phyloP scores from a whole-genome alignment of 2,888 invertebrate species.

The Lithodes maja region DNA sequence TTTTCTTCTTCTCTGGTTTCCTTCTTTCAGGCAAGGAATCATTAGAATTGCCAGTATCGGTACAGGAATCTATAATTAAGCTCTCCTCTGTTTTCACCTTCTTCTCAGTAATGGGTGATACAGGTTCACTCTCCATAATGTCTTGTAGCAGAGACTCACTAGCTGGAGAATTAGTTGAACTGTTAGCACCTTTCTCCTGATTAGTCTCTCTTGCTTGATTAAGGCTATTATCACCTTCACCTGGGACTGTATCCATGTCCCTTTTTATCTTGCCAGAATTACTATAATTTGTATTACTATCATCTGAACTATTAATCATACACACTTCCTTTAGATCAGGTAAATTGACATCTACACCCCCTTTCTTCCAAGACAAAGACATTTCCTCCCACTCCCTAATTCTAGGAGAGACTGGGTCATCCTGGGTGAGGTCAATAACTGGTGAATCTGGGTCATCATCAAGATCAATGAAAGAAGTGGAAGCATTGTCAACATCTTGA shows the following conservation, averaged over 20 bases:
- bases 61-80: neutral
- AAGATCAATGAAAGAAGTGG: neutral
- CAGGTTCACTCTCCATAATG: neutral
- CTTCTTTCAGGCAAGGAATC: neutral
- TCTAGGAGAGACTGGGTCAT: slow-evolving; percentile 6
- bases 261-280: neutral
- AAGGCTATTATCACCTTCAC: neutral
- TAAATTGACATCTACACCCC: too few species aligned
- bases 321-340: neutral
- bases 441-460: slow-evolving; percentile 2
- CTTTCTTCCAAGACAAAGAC: neutral
- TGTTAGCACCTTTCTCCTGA: neutral
- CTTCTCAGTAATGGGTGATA: neutral
- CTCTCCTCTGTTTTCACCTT: neutral
- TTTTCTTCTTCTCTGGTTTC: neutral
- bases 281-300: neutral
- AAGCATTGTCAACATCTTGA: neutral
- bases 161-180: neutral
- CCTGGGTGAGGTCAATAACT: slow-evolving; percentile 38
- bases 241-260: neutral
- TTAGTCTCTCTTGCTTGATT: neutral
- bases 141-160: neutral
- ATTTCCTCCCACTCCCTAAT: neutral
- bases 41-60: neutral
- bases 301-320: neutral